A percentile compares a stretch with the other conserved stretches of the same genome.
phyloP scores from a whole-genome alignment of 2,113 vertebrate genomes.

The Orthonyx spaldingii region DNA sequence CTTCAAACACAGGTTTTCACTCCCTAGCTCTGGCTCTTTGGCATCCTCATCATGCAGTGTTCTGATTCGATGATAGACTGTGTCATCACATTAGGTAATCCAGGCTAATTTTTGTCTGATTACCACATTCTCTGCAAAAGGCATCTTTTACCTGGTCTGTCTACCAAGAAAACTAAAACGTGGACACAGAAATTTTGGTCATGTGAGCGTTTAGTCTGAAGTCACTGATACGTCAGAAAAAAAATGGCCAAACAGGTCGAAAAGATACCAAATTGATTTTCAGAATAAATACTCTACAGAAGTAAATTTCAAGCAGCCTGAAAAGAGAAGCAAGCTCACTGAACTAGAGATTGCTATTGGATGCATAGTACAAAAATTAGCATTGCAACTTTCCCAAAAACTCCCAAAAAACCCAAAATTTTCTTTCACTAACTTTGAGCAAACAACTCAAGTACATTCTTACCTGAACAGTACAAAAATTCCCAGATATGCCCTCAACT shows the following conservation, averaged over 20 bases:
- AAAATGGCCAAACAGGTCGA: not conserved
- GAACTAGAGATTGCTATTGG: not conserved
- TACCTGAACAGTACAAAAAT: not conserved
- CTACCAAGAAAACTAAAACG: not conserved
- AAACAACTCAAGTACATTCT: not conserved
- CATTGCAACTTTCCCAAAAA: not conserved
- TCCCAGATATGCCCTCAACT: not conserved
- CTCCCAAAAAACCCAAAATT: not conserved
- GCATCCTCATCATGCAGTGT: accelerated
- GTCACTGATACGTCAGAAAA: not conserved
- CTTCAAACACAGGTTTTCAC: not conserved
- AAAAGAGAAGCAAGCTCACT: not conserved
- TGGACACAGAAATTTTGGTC: not conserved
- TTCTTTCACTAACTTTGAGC: not conserved
- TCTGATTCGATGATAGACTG: not conserved
- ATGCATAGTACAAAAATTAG: not conserved
- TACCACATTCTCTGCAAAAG: not conserved
- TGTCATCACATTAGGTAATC: not conserved
- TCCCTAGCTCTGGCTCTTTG: not conserved
- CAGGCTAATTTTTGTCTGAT: not conserved
- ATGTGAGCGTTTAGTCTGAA: not conserved
- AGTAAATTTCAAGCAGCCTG: not conserved
- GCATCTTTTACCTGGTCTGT: not conserved
- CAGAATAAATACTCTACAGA: not conserved
- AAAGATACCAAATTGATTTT: not conserved